Evolutionary conservation across 1,140 invertebrate genomes (phyloP), one percentile per base, ranked within the genome.

Genomic region (Probaryconus sp.): DNA sequence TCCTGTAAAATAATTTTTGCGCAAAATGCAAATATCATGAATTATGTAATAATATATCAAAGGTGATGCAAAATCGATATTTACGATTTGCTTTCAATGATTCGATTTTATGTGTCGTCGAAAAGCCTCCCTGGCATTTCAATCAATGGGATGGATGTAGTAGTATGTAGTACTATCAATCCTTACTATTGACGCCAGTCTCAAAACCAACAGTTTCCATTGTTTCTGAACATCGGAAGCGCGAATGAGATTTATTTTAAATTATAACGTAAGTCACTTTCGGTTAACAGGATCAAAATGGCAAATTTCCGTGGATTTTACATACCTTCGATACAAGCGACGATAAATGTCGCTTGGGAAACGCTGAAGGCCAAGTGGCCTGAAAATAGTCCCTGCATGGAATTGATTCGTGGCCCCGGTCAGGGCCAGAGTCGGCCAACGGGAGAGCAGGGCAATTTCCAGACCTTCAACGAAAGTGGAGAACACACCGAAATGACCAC

Each of bases 281-380:
- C 37, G 33, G 35, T 68, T 51, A 6, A 55, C 58, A 55, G 68
- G 56, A 72, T 1, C 51, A 74, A 78, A 68, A 91, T 91, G 90
- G 87, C 90, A 43, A 83, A 89, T 71, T 89, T 93, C 50, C 89
- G 90, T 17, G 89, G 90, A 64, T 89, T 91, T 50, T 88, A 87
- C 42, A 87, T 93, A 73, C 94, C 94, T 9, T 92, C 93, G 18
- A 81, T 94, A 35, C 89, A 90, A 74, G 93, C 93, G 78, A 91
- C 92, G 10, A 81, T 95, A 65, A 94, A 94, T 80, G 93, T 94
- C 43, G 92, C 93, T 1, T 92, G 93, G 90, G 94, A 94, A 83
- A 93, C 93, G 11, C 88, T 94, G 20, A 91, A 93, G 56, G 92
- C 94, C 71, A 90, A 92, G 77, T 91, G 95, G 82, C 94, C 94